Evolutionary conservation across 2,113 vertebrate genomes (phyloP), one percentile per base, ranked within the genome.

Genomic region (Sinocyclocheilus anophthalmus): DNA sequence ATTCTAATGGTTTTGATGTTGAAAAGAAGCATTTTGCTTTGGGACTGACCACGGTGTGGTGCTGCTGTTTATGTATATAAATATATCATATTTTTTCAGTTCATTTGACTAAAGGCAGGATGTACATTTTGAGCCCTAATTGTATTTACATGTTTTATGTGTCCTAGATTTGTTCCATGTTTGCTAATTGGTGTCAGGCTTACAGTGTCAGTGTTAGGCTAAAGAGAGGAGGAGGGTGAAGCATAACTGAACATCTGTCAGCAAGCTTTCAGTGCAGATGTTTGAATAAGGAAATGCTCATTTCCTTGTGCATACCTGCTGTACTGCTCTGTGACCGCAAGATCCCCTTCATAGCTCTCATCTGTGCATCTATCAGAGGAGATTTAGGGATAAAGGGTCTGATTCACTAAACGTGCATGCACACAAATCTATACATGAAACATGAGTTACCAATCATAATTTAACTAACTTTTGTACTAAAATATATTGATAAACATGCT

Each of bases 161-260:
- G 20, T 55, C 30, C 57, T 55, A 18, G 55, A 7, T 67, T 55
- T 67, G 10, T 55, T 39, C 24, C 9, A 9, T 53, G 45, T 48
- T 42, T 22, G 18, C 33, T 33, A 18, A 33, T 26, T 70, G 39
- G 5, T 39, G 53, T 55, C 77, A 45, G 82, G 53, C 53, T 16
- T 87, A 57, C 73, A 72, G 24, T 14, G 22, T 76, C 37, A 20
- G 33, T 84, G 70, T 76, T 77, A 77, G 45, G 12, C 11, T 81
- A 33, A 42, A 80, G 37, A 4, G 48, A 13, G 45, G 37, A 59
- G 10, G 61, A 65, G 67, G 12, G 33, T 26, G 24, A 50, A 69
- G 61, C 80, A 22, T 55, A n/a, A 9, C 30, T 59, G 39, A 57
- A 84, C 82, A 59, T 84, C 82, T 75, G 69, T 73, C 82, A 84